phyloP scores from a whole-genome alignment of 2,888 invertebrate species.

The Seira ritae region DNA sequence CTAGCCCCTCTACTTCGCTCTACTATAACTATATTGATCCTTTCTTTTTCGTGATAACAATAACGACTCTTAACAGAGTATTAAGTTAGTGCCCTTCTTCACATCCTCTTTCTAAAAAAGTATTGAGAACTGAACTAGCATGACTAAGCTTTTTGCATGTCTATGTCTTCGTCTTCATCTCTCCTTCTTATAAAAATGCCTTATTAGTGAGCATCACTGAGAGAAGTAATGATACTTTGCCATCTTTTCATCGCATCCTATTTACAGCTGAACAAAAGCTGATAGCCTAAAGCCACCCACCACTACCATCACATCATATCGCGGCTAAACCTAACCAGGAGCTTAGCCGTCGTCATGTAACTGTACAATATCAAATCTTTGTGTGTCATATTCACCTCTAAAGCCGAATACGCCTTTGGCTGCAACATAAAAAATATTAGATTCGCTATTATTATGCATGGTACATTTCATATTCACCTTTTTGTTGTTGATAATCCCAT shows the following conservation, averaged over 20 bases:
- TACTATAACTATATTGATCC: not conserved
- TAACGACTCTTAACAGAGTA: conserved; percentile 3
- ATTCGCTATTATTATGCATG: not conserved
- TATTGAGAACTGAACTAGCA: not conserved
- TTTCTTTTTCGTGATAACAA: not conserved
- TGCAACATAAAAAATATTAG: conserved; percentile 25
- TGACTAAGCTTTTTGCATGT: conserved; percentile 13
- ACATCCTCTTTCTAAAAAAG: conserved; percentile 41
- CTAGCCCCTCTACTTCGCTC: not conserved
- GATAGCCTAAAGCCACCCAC: conserved; percentile 8
- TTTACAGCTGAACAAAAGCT: conserved; percentile 16
- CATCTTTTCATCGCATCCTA: conserved; percentile 6
- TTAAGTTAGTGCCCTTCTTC: conserved; percentile 47
- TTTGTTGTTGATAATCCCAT: not conserved
- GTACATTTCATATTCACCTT: not conserved
- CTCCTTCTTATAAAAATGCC: not conserved
- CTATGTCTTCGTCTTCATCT: not conserved
- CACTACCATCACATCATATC: not conserved
- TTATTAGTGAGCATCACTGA: conserved; percentile 29
- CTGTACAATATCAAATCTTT: conserved; percentile 7
- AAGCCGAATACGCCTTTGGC: not conserved
- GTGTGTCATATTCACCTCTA: conserved; percentile 19
- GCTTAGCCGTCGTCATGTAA: conserved; percentile 14
- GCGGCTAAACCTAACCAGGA: conserved; percentile 4
- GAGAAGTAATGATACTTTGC: conserved; percentile 2